phyloP scores from a whole-genome alignment of 2,113 vertebrate species.

The Gavialis gangeticus region DNA sequence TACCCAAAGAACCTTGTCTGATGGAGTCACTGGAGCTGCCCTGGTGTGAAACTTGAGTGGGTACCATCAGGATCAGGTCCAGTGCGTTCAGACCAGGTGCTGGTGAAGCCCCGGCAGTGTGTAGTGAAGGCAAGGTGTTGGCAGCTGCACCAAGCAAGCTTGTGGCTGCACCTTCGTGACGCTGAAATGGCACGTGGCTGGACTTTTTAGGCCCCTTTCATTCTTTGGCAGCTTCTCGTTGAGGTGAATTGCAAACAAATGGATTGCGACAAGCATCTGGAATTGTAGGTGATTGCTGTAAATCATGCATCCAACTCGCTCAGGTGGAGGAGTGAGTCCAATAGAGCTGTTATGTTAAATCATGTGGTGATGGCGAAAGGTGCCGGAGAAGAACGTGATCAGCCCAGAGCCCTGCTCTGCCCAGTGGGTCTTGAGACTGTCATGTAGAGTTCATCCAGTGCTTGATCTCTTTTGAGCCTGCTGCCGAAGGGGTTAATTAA shows the following conservation, averaged over 20 bases:
- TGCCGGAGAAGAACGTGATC: not conserved
- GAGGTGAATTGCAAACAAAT: conserved; percentile 45
- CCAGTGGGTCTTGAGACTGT: not conserved
- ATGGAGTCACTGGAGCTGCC: not conserved
- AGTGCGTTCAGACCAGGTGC: not conserved
- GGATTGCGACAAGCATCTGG: conserved; percentile 44
- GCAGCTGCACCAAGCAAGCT: conserved; percentile 23
- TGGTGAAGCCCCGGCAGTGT: not conserved
- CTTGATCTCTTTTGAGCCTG: not conserved
- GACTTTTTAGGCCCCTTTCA: not conserved
- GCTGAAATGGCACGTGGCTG: not conserved
- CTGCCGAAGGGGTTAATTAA: not conserved
- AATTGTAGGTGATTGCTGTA: conserved; percentile 11
- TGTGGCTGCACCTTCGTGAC: not conserved
- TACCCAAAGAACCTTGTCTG: not conserved
- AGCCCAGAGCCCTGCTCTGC: not conserved
- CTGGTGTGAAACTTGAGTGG: not conserved
- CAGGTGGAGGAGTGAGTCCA: not conserved
- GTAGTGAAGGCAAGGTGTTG: not conserved
- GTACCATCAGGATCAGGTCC: not conserved
- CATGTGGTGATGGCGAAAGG: not conserved
- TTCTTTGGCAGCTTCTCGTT: not conserved
- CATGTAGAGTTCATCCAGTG: not conserved
- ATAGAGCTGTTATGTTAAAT: not conserved
- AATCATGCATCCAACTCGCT: conserved; percentile 11